A percentile compares a stretch with the other conserved stretches of the same genome.
Conservation (phyloP, 2,113 vertebrate genomes). For the Pelecanoides urinatrix region DNA sequence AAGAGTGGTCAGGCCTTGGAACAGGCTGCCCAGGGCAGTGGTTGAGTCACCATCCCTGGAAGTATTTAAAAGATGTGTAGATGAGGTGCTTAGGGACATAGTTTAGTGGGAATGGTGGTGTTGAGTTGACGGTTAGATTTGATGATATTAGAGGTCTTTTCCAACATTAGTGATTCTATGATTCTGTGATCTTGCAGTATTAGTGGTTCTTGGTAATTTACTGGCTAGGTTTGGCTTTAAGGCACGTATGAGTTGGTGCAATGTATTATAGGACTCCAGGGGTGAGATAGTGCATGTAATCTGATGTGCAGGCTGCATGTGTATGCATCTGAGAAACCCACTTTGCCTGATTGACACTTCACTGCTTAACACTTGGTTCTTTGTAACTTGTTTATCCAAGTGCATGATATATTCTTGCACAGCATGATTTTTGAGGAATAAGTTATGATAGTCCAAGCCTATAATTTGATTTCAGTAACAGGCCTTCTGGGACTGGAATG, state of each 20-base stretch:
- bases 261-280: background rate
- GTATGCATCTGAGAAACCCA: background rate
- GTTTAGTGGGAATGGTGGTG: too few species aligned
- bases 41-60: too few species aligned
- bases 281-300: background rate
- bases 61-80: too few species aligned
- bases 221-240: background rate
- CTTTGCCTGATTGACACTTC: background rate
- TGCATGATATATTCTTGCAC: background rate
- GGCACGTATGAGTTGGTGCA: background rate
- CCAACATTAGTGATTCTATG: too few species aligned
- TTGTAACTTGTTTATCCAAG: slow-evolving; percentile 33
- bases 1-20: too few species aligned
- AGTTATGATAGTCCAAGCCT: background rate
- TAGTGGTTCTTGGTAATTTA: background rate
- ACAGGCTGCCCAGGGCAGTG: too few species aligned
- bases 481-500: background rate
- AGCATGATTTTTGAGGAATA: background rate
- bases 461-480: slow-evolving; percentile 35
- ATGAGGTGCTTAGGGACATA: too few species aligned
- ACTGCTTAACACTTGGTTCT: slow-evolving; percentile 1
- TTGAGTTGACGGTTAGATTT: too few species aligned
- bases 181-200: background rate
- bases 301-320: background rate
- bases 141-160: too few species aligned